Base-by-base conservation (phyloP, 1,140 invertebrate species). In the Drosophila pectinifera region DNA sequence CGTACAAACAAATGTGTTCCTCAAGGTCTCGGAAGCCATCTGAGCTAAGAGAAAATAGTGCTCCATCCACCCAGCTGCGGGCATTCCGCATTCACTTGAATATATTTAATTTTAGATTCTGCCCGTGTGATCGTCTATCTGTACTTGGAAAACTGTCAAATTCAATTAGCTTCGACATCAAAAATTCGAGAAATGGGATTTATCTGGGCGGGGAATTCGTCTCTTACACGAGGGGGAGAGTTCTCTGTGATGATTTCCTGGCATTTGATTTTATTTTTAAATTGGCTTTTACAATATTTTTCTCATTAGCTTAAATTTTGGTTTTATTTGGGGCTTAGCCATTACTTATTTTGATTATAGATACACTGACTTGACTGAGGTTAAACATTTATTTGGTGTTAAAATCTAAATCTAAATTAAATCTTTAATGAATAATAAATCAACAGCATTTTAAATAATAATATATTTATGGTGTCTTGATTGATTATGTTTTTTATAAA, bases 81-180 rank as follows among this genome's bases (percentile, higher is more conserved):
- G 53, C 10, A 46, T 70, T 70, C 16, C 20, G 20, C 48, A 6
- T 16, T 64, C 62, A 45, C 56, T 64, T 34, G 28, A 43, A 26
- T 14, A 34, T 20, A 36, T 70, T 70, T 70, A 72, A 72, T 41
- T 70, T 57, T 70, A 70, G 68, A 70, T 48, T 68, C 62, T 28
- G 64, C 8, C 67, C 67, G 67, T 57, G 64, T 69, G 64, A 69
- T 56, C 49, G 28, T 31, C 28, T 70, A 70, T 70, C 67, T 56
- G 49, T 26, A 39, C 64, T 70, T 70, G 67, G 49, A 70, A 70
- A 70, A 70, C 68, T 57, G 64, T 70, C 68, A 70, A 70, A 57
- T 70, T 56, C 26, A 72, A 70, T 72, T 70, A 56, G 42, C 43
- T 68, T 34, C 64, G 22, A 51, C 65, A 72, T 72, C 41, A n/a